A percentile compares a stretch with the other conserved stretches of the same genome.
Evolutionary conservation across 2,888 invertebrate genomes (phyloP).

Genomic region (Lasioglossum malachurum): DNA sequence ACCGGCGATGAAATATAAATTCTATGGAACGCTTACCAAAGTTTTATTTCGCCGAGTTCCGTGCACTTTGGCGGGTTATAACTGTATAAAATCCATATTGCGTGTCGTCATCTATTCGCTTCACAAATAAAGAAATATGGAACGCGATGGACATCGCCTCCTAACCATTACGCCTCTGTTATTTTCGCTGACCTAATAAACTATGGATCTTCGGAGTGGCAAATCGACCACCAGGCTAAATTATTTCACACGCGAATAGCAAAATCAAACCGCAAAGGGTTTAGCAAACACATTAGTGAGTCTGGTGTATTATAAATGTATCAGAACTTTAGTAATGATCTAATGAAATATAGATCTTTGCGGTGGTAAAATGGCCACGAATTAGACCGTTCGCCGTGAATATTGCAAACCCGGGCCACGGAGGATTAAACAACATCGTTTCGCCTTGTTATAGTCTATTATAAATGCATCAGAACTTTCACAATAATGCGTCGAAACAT

Average conservation of each 20-base stretch:
- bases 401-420: neutral
- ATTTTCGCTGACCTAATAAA: neutral
- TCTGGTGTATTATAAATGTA: neutral
- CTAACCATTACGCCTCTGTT: neutral
- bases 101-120: neutral
- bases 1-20: neutral
- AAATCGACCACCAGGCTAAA: neutral
- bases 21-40: neutral
- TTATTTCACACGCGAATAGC: neutral
- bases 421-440: neutral
- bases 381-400: neutral
- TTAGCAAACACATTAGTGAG: neutral
- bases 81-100: neutral
- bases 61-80: neutral
- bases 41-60: neutral
- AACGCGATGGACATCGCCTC: neutral
- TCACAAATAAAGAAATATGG: neutral
- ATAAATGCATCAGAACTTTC: neutral
- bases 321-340: neutral
- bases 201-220: neutral
- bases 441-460: neutral
- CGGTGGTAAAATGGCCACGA: neutral
- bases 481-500: neutral
- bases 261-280: neutral
- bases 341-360: conserved; percentile 2